Base-by-base conservation (phyloP, 2,888 invertebrate species). In the Spicauda simplicius region DNA sequence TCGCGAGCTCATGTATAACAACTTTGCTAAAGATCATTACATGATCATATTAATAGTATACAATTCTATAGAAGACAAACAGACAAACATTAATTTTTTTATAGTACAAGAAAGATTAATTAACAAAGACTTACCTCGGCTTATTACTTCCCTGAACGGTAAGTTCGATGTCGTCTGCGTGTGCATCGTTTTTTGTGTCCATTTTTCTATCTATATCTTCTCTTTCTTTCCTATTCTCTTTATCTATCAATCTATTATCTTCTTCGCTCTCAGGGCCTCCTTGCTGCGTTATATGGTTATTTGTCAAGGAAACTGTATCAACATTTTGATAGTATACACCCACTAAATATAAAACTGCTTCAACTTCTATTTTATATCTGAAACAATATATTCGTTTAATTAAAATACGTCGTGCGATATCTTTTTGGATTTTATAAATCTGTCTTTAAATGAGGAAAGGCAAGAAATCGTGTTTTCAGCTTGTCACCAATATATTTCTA, bases 71-170 rank as follows among this genome's bases (percentile, higher is more conserved):
- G n/a, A n/a, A n/a, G n/a, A n/a, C n/a, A n/a, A n/a, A n/a, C n/a
- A n/a, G n/a, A n/a, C n/a, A n/a, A n/a, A n/a, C n/a, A n/a, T n/a
- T n/a, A n/a, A n/a, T n/a, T n/a, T n/a, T n/a, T n/a, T n/a, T n/a
- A n/a, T n/a, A n/a, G n/a, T n/a, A n/a, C 25, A 25, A 25, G 25
- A n/a, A n/a, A 25, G 25, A 25, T 59, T n/a, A 12, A 11, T 18
- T 19, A n/a, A n/a, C n/a, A n/a, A n/a, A n/a, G n/a, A n/a, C 25
- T 78, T 72, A 90, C 90, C 83, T 80, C 55, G 87, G 84, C 76
- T 92, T 92, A 70, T 78, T 87, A 74, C 88, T 88, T 25, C 89
- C 91, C 75, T 91, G 92, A 64, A 84, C 87, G 70, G 90, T 91
- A 48, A 93, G 85, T 80, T 93, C 93, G 72, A 93, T 92, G 72